Evolutionary conservation across 2,113 vertebrate species (phyloP).

Genomic region (Rhynchomys soricoides): DNA sequence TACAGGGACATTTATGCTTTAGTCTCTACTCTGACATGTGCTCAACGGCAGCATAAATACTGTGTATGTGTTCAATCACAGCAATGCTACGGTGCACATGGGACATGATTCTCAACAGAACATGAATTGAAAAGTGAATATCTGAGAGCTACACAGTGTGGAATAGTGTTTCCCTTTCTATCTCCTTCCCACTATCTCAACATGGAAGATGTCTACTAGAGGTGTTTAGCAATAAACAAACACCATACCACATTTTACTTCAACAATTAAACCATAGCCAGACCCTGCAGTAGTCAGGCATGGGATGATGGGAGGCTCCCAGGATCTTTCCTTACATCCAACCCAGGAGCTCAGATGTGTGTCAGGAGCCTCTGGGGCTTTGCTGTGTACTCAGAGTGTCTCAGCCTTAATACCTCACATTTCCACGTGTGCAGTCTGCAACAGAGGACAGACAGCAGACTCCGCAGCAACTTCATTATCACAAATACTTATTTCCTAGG

Average conservation of each 20-base stretch:
- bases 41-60: too few species aligned
- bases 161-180: neutral
- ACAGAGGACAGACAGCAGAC: neutral
- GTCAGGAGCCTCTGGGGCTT: neutral
- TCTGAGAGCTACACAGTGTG: neutral
- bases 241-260: neutral
- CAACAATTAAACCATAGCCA: neutral
- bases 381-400: rapidly evolving
- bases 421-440: neutral
- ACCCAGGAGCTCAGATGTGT: neutral
- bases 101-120: neutral
- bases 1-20: neutral
- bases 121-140: neutral
- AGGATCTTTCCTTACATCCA: neutral
- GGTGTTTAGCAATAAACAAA: neutral
- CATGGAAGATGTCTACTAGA: neutral
- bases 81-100: too few species aligned
- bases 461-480: neutral
- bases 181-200: neutral
- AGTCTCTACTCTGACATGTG: neutral
- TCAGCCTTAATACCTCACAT: rapidly evolving
- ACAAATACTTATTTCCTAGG: neutral
- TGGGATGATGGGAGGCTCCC: rapidly evolving
- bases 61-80: too few species aligned
- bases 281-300: neutral